A percentile compares a stretch with the other conserved stretches of the same genome.
phyloP scores from a whole-genome alignment of 2,797 vertebrate species.

The Pseudochirops cupreus region DNA sequence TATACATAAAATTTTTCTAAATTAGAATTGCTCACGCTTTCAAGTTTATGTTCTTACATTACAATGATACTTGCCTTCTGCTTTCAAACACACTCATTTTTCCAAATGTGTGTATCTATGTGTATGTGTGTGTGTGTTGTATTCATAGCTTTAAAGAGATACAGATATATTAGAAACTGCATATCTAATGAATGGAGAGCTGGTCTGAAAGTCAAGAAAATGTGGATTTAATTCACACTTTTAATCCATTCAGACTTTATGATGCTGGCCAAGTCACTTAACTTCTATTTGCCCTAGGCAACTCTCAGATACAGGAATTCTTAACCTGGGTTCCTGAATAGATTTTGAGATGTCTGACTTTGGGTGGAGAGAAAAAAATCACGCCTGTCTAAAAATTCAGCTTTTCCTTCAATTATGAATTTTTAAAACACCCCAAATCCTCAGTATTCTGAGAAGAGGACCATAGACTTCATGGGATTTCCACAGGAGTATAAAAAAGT shows the following conservation, averaged over 20 bases:
- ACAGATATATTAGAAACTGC: not conserved
- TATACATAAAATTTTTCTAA: constrained; percentile 7
- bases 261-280: not conserved
- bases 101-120: not conserved
- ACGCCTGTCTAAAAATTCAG: not conserved
- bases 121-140: not conserved
- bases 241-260: not conserved
- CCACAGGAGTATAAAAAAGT: not conserved
- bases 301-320: not conserved
- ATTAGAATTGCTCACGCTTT: not conserved
- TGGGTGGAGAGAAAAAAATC: not conserved
- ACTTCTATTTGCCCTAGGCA: not conserved
- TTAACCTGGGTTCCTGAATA: not conserved
- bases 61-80: not conserved
- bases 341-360: not conserved
- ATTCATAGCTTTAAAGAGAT: not conserved
- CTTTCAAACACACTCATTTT: not conserved
- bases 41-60: not conserved
- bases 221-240: not conserved
- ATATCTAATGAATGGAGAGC: not conserved
- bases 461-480: not conserved
- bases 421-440: not conserved
- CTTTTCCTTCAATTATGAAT: not conserved
- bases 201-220: not conserved
- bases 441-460: not conserved